Evolutionary conservation across 2,797 vertebrate species (phyloP).

Genomic region (Gymnodraco acuticeps): DNA sequence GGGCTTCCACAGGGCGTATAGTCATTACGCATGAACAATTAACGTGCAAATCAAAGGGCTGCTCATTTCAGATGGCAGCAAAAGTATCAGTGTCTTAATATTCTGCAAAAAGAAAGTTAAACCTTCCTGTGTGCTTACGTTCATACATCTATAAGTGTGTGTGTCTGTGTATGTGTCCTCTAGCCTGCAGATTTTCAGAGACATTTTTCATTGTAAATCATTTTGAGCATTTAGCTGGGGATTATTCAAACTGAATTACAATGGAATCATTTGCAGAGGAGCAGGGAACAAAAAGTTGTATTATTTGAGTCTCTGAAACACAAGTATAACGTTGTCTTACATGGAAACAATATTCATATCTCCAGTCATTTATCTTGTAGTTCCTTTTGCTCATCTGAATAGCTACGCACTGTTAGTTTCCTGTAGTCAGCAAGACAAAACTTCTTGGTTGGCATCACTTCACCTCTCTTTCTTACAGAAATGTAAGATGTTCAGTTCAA

Average conservation of each 20-base stretch:
- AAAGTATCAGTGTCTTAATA: slow-evolving; percentile 47
- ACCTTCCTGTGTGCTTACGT: slow-evolving; percentile 4
- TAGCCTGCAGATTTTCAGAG: slow-evolving; percentile 30
- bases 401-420: slow-evolving; percentile 1
- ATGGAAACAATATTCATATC: neutral
- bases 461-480: neutral
- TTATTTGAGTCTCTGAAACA: neutral
- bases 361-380: slow-evolving; percentile 1
- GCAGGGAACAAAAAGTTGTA: neutral
- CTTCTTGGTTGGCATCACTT: slow-evolving; percentile 5
- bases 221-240: slow-evolving; percentile 33
- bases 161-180: neutral
- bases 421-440: neutral
- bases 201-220: slow-evolving; percentile 33
- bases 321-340: neutral
- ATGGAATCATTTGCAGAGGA: slow-evolving; percentile 24
- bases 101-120: slow-evolving; percentile 38
- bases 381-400: slow-evolving; percentile 1
- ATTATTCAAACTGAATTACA: slow-evolving; percentile 32
- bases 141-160: slow-evolving; percentile 12
- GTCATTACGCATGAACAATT: slow-evolving; percentile 60
- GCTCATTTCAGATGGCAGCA: slow-evolving; percentile 42
- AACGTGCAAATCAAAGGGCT: slow-evolving; percentile 55
- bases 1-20: slow-evolving; percentile 29
- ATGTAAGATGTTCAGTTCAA: neutral